Conservation (phyloP, 2,888 invertebrate genomes). For the Machimus atricapillus region DNA sequence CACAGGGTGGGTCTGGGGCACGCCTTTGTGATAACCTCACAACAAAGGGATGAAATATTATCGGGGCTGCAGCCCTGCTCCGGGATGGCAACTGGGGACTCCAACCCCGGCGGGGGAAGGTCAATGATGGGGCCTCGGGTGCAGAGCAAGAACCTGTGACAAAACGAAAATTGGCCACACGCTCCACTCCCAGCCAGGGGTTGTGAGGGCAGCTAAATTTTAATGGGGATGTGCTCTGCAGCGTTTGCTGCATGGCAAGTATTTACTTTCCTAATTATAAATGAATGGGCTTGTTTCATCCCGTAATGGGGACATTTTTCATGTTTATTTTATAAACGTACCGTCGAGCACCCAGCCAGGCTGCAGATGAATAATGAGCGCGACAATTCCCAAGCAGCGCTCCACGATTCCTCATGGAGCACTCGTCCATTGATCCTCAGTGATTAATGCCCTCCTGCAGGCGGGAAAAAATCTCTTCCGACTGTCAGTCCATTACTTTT, state of each 20-base stretch:
- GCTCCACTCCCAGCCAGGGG: neutral
- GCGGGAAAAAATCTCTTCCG: neutral
- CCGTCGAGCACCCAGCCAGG: neutral
- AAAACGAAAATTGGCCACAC: slow-evolving; percentile 13
- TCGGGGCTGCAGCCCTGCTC: neutral
- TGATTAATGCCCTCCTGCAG: neutral
- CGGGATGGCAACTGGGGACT: neutral
- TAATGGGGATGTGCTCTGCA: neutral
- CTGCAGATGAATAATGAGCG: neutral
- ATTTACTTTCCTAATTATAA: slow-evolving; percentile 26
- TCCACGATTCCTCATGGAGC: neutral
- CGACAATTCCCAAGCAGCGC: neutral
- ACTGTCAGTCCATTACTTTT: neutral
- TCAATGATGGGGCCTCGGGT: neutral
- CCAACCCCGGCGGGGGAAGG: neutral
- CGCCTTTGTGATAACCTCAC: slow-evolving; percentile 12
- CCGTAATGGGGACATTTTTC: slow-evolving; percentile 3
- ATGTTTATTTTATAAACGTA: neutral
- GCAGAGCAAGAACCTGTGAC: neutral
- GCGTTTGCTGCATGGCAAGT: neutral
- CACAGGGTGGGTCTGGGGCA: neutral
- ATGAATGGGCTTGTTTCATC: slow-evolving; percentile 3
- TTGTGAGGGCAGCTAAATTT: neutral
- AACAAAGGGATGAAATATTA: slow-evolving; percentile 27
- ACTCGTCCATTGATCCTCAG: neutral